Percentiles rank a stretch among this genome's conserved stretches.
phyloP scores from a whole-genome alignment of 2,888 invertebrate genomes.

The Drosophila setosimentum region DNA sequence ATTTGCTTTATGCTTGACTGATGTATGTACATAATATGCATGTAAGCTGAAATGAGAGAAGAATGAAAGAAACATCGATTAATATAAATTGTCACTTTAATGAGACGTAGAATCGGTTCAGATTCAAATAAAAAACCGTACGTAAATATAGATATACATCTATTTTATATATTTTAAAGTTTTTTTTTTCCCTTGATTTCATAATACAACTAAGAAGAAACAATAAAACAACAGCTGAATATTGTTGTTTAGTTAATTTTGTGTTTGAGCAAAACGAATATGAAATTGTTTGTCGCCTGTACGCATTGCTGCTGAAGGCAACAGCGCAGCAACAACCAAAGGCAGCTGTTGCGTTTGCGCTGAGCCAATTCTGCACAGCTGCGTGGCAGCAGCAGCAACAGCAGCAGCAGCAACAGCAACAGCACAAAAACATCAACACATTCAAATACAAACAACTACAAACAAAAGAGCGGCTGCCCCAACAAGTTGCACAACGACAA shows the following conservation, averaged over 20 bases:
- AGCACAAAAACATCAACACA: constrained; percentile 22
- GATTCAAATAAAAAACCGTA: not conserved
- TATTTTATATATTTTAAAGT: not conserved
- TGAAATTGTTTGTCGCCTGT: constrained; percentile 34
- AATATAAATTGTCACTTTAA: not conserved
- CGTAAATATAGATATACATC: not conserved
- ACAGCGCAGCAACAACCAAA: constrained; percentile 12
- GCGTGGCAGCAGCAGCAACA: constrained; percentile 59
- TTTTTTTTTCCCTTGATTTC: not conserved
- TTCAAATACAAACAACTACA: constrained; percentile 22
- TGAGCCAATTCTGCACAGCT: constrained; percentile 76
- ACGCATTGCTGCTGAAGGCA: constrained; percentile 14
- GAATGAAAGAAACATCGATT: constrained; percentile 16
- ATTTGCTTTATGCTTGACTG: constrained; percentile 8
- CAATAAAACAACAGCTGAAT: not conserved
- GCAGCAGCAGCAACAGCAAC: constrained; percentile 32
- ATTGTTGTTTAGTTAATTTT: not conserved
- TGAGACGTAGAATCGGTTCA: not conserved
- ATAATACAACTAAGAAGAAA: not conserved
- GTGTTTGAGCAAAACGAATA: constrained; percentile 2
- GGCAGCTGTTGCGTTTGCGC: constrained; percentile 75
- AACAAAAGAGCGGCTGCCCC: constrained; percentile 34
- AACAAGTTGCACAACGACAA: constrained; percentile 49
- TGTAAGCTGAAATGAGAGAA: constrained; percentile 51
- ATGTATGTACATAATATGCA: constrained; percentile 19